phyloP scores from a whole-genome alignment of 2,888 invertebrate genomes.

The Eugnorisma glareosa region DNA sequence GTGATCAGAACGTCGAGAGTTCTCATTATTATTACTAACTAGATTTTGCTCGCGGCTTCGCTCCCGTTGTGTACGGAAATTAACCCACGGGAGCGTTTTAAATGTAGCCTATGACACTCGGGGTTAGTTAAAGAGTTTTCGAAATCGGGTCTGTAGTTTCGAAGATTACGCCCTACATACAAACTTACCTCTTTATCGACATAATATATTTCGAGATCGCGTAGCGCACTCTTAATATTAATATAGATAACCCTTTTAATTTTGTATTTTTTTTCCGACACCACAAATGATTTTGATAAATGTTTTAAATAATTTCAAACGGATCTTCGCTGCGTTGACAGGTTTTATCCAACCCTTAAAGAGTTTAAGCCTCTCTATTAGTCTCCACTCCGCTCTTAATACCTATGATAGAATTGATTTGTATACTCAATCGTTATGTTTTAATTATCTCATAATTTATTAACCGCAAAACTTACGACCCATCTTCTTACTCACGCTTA shows the following conservation, averaged over 20 bases:
- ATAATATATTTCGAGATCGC: too few relatives aligned
- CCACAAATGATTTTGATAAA: neutral
- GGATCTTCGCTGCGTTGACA: neutral
- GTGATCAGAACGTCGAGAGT: neutral
- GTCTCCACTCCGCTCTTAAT: neutral
- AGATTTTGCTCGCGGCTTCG: too few relatives aligned
- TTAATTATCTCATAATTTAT: conserved; percentile 55
- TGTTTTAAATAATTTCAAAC: neutral
- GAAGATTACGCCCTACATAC: too few relatives aligned
- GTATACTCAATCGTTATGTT: conserved; percentile 20
- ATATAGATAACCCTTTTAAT: too few relatives aligned
- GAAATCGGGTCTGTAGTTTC: too few relatives aligned
- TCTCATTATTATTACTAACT: neutral
- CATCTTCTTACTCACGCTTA: conserved; percentile 29
- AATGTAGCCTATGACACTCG: too few relatives aligned
- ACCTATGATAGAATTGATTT: conserved; percentile 1
- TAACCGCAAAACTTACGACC: conserved; percentile 24
- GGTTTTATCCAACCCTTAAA: neutral
- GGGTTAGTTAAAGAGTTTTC: too few relatives aligned
- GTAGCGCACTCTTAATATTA: too few relatives aligned
- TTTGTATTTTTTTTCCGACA: neutral
- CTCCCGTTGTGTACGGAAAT: too few relatives aligned
- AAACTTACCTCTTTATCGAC: too few relatives aligned
- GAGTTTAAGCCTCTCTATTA: neutral
- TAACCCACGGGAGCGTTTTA: too few relatives aligned